phyloP scores from a whole-genome alignment of 2,888 invertebrate species.

The Aspidiotus destructor region DNA sequence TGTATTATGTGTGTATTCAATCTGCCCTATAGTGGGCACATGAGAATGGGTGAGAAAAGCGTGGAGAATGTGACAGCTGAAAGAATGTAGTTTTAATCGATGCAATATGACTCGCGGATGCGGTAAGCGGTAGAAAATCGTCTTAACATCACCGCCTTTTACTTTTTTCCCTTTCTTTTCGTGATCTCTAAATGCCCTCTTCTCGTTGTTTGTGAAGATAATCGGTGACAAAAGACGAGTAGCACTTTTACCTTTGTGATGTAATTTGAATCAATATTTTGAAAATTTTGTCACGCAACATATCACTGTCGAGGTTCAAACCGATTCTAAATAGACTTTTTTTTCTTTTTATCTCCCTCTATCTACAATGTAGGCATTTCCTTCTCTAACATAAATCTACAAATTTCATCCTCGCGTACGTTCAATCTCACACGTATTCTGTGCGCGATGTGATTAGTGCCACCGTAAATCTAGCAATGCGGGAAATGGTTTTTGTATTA shows the following conservation, averaged over 20 bases:
- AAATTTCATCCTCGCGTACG: no score
- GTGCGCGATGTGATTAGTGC: no score
- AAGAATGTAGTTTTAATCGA: constrained; percentile 30
- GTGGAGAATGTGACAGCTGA: constrained; percentile 30
- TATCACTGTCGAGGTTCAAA: constrained; percentile 12
- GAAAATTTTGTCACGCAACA: constrained; percentile 31
- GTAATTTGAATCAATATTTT: constrained; percentile 30
- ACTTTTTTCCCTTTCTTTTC: neutral
- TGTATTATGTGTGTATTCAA: no score
- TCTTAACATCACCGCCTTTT: neutral
- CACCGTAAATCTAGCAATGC: neutral
- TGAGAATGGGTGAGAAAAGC: constrained; percentile 21
- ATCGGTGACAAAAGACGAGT: neutral
- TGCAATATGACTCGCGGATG: neutral
- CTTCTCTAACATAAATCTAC: neutral
- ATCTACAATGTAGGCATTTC: neutral
- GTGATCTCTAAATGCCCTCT: neutral
- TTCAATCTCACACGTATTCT: no score
- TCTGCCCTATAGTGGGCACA: constrained; percentile 3
- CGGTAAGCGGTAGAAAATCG: neutral
- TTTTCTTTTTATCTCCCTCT: neutral
- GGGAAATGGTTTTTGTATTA: neutral
- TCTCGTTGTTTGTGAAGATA: constrained; percentile 6
- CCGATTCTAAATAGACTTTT: constrained; percentile 23
- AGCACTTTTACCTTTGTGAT: constrained; percentile 6